phyloP scores from a whole-genome alignment of 2,888 invertebrate species.

The Scrobipalpa atriplicella region DNA sequence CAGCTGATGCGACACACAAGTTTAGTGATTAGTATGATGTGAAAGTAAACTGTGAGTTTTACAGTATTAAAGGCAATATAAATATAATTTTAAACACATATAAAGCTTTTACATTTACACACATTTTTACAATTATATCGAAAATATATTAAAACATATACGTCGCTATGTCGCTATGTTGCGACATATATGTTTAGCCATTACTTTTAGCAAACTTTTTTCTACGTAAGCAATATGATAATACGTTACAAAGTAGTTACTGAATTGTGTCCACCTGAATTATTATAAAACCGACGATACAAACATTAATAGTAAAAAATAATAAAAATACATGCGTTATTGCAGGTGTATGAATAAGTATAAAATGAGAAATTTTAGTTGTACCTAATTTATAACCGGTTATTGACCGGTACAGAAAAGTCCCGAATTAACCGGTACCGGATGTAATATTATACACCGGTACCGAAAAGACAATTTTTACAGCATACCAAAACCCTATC shows the following conservation, averaged over 20 bases:
- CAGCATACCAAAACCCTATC: not conserved
- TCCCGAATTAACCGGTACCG: not conserved
- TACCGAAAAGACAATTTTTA: not conserved
- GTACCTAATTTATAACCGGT: not conserved
- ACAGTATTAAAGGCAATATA: constrained; percentile 9
- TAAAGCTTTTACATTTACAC: constrained; percentile 5
- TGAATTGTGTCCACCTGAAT: not conserved
- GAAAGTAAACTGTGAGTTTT: constrained; percentile 18
- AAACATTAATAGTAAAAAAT: not conserved
- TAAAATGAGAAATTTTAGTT: not conserved
- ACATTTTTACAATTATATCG: not conserved
- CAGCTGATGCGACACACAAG: not conserved
- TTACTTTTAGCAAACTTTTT: not conserved
- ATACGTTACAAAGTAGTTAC: not conserved
- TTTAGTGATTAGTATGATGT: constrained; percentile 21
- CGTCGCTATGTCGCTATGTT: too few relatives aligned
- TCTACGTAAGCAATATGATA: constrained; percentile 6
- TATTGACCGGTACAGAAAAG: not conserved
- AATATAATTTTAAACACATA: constrained; percentile 4
- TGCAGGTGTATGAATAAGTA: not conserved
- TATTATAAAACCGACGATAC: not conserved
- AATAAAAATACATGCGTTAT: not conserved
- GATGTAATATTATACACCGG: not conserved
- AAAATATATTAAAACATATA: not conserved
- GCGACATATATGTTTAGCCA: not conserved